A percentile compares a stretch with the other conserved stretches of the same genome.
Evolutionary conservation across 2,113 vertebrate genomes (phyloP).

Genomic region (Prionailurus bengalensis): DNA sequence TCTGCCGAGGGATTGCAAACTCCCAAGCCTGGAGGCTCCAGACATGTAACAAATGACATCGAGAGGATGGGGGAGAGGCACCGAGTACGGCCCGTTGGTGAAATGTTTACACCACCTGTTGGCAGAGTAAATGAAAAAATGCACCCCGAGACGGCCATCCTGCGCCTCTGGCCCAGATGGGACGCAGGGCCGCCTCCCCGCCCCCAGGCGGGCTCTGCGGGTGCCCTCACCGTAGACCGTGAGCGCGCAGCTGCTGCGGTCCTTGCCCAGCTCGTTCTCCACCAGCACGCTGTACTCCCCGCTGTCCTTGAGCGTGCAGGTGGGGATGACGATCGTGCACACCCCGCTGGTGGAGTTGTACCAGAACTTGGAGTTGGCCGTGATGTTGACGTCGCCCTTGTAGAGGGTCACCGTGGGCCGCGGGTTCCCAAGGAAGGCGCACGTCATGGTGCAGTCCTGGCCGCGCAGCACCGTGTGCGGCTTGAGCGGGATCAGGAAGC

Average conservation of each 20-base stretch:
- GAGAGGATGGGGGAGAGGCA: neutral
- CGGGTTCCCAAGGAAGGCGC: constrained; percentile 84
- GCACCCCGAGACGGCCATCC: neutral
- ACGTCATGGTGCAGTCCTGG: constrained; percentile 85
- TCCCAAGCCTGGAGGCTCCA: neutral
- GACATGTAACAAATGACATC: neutral
- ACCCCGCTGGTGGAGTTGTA: constrained; percentile 82
- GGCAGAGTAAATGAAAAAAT: neutral
- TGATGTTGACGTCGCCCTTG: constrained; percentile 80
- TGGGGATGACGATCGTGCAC: constrained; percentile 84
- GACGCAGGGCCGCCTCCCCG: neutral
- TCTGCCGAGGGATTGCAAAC: neutral
- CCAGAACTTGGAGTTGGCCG: constrained; percentile 80
- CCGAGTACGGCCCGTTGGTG: neutral
- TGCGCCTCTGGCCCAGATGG: neutral
- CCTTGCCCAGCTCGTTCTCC: constrained; percentile 85
- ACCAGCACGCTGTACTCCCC: constrained; percentile 82
- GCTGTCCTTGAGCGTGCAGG: constrained; percentile 80
- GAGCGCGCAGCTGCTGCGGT: constrained; percentile 83
- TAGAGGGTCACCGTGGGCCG: constrained; percentile 79
- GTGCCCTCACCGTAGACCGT: constrained; percentile 74
- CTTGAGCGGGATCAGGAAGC: constrained; percentile 83
- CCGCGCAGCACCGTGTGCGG: constrained; percentile 75
- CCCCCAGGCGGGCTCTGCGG: fast-evolving
- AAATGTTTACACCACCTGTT: neutral